These are phyloP conservation scores for Hypotaenidia okinawae DNA, from an alignment of 2,797 vertebrate species.

Conservation along the genomic window DNA sequence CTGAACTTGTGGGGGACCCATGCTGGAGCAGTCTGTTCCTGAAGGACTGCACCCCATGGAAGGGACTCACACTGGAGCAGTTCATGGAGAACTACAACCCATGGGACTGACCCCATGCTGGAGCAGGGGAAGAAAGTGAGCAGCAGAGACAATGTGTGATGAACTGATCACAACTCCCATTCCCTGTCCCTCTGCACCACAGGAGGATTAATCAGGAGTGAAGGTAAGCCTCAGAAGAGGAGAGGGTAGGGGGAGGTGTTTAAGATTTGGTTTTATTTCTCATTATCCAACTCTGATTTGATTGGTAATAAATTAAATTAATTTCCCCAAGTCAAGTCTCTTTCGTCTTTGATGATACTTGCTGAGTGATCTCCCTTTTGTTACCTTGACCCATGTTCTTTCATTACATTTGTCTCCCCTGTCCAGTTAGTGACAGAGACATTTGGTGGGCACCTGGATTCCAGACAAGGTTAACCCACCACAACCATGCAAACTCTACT, in stretches of 20 bases:
- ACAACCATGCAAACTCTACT: neutral
- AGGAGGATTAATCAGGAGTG: fast-evolving
- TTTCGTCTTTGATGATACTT: neutral
- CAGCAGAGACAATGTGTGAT: fast-evolving
- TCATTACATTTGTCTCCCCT: neutral
- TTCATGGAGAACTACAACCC: neutral
- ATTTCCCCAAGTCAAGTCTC: fast-evolving
- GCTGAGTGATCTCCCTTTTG: neutral
- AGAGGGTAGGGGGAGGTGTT: neutral
- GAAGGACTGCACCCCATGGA: neutral
- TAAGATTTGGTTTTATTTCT: neutral
- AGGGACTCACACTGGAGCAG: neutral
- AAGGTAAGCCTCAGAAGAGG: neutral
- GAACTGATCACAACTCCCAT: neutral
- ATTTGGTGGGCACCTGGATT: neutral
- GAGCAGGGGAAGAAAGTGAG: neutral
- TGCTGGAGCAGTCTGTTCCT: neutral
- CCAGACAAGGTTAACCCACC: neutral
- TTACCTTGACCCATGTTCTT: fast-evolving
- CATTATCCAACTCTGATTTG: neutral
- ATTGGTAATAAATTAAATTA: neutral
- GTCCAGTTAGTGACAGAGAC: neutral
- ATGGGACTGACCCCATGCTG: fast-evolving
- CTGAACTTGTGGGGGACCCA: fast-evolving
- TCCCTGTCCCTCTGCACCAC: fast-evolving